Base-by-base conservation (phyloP, 2,888 invertebrate genomes). In the Noctua comes region DNA sequence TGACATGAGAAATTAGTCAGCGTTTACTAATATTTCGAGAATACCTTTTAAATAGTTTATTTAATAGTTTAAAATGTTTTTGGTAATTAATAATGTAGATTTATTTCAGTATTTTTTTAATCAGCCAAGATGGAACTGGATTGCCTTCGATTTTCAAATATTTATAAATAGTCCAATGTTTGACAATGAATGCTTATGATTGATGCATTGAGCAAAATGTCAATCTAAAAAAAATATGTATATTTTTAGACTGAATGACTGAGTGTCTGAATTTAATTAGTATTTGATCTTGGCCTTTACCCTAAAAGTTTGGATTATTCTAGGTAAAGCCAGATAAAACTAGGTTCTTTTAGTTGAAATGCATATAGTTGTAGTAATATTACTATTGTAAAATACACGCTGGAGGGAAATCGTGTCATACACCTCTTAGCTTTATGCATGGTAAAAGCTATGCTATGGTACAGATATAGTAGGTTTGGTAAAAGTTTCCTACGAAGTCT, bases 1-100 rank as follows among this genome's bases (percentile, higher is more conserved):
- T 80, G 86, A 83, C 83, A 73, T 74, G 73, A 69, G 59, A 68
- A 77, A 84, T 86, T 78, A 75, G 68, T 75, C 13, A 72, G 13
- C 21, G 21, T 13, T 7, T 68, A 43, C 48, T 62, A 48, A 75
- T 70, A 31, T 18, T 48, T 16, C 21, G 18, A 65, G 21, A 59
- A 69, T 69, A 69, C 24, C 59, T 43, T 51, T 36, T 24, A 48
- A 27, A 64, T 59, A 48, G 27, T 72, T 75, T 24, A 73, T 36
- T 51, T 10, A 43, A 62, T 68, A 2, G 68, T 54, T 24, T 75
- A 2, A n/a, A 66, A 48, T 48, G 72, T 13, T 43, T 59, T 59
- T 27, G 21, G 51, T 73, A 24, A 27, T 57, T 21, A 66, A n/a
- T 68, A n/a, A 68, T 51, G 36, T 40, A 43, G 2, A n/a, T 1